Base-by-base conservation (phyloP, 2,888 invertebrate genomes). In the Drosophila melanocephala region DNA sequence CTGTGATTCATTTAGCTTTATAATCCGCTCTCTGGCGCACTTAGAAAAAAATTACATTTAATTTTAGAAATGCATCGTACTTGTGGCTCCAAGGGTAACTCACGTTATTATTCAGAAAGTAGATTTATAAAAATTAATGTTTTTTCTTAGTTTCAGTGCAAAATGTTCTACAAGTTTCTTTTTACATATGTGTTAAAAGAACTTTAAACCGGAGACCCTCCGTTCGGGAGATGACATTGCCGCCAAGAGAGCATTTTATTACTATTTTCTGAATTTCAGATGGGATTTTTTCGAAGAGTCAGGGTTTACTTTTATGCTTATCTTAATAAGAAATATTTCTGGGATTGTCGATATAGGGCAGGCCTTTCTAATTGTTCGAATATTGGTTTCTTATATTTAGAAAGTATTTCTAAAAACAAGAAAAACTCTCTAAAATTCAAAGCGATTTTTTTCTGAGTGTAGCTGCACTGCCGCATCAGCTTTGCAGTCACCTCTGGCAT, bases 401-500 rank as follows among this genome's bases (percentile, higher is more conserved):
- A 42, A 39, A 4, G 9, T 39, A 39, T 19, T 39, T n/a, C 2
- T 39, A 42, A 42, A 42, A 42, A 10, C 4, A 42, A 42, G 35
- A 42, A n/a, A 42, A 42, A 10, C n/a, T 42, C n/a, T n/a, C 5
- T n/a, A n/a, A 42, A 42, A 42, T 42, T 10, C n/a, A 42, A 22
- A 9, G 39, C 19, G 3, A 5, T 42, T 42, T 42, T 42, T n/a
- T 42, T 42, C 5, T 42, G 10, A 22, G 44, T 78, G 56, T 87
- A 92, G 51, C 82, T 83, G 12, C 59, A 70, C 5, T 56, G 51
- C 55, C 65, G 63, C 3, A 42, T 42, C 19, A 91, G 61, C 6
- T 67, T 70, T 3, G 66, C 62, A 1, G 53, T n/a, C 5, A 85
- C 77, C 5, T 77, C 77, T 4, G 64, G 32, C 35, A 89, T 60